Evolutionary conservation across 2,888 invertebrate genomes (phyloP).

Genomic region (Apamea anceps): DNA sequence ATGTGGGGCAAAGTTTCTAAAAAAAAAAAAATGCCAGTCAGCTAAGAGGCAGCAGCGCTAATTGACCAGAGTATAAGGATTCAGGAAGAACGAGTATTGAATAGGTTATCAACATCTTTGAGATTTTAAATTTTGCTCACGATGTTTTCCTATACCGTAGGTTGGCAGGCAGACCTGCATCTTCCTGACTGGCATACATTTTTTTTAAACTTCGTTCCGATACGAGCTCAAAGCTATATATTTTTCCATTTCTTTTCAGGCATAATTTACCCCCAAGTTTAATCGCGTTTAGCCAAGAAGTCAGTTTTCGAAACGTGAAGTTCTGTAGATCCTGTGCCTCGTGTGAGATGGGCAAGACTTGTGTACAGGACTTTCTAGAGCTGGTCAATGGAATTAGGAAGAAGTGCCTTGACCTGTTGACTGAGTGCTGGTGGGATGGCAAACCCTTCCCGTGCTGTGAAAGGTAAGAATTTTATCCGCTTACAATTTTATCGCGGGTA

Average conservation of each 20-base stretch:
- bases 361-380: conserved; percentile 73
- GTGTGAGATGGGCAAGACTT: conserved; percentile 78
- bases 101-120: too few species aligned
- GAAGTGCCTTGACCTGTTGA: conserved; percentile 78
- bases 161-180: too few species aligned
- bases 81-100: too few species aligned
- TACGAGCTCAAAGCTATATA: too few species aligned
- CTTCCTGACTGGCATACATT: too few species aligned
- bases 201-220: too few species aligned
- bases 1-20: too few species aligned
- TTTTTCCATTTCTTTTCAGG: conserved; percentile 63
- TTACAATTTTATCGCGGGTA: too few species aligned
- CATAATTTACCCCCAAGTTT: conserved; percentile 72
- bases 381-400: conserved; percentile 73
- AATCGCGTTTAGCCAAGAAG: conserved; percentile 78
- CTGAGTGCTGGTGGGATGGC: conserved; percentile 82
- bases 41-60: too few species aligned
- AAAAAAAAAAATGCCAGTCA: background rate
- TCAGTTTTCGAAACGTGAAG: conserved; percentile 79
- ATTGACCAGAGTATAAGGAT: too few species aligned
- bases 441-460: conserved; percentile 82
- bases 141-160: too few species aligned
- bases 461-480: conserved; percentile 66
- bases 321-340: conserved; percentile 79
- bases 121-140: too few species aligned